Evolutionary conservation across 2,888 invertebrate genomes (phyloP).

Genomic region (Eupithecia pulchellata): DNA sequence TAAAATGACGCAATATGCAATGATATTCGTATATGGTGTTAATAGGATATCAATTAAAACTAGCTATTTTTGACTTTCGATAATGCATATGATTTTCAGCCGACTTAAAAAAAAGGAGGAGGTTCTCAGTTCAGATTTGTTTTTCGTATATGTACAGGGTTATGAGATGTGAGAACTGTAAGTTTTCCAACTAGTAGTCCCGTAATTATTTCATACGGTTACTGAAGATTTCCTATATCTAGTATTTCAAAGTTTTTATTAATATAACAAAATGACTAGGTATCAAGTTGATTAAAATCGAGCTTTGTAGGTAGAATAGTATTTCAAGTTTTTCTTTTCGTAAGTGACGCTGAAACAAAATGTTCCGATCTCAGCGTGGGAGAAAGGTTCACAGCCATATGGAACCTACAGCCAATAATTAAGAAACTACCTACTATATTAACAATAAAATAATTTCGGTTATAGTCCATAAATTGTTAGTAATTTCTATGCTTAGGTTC

Average conservation of each 20-base stretch:
- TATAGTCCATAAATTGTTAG: no score
- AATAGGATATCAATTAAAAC: neutral
- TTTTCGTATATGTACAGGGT: no score
- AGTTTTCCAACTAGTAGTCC: neutral
- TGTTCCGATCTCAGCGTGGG: neutral
- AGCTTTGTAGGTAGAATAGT: neutral
- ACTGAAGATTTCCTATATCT: no score
- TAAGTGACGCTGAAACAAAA: neutral
- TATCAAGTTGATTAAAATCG: neutral
- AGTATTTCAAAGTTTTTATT: no score
- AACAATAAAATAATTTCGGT: no score
- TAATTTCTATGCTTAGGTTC: no score
- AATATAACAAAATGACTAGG: no score
- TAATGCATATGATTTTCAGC: neutral
- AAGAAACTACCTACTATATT: no score
- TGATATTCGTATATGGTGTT: neutral
- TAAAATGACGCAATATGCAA: constrained; percentile 9
- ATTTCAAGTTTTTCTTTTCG: neutral
- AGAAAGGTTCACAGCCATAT: neutral
- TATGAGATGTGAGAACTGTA: no score
- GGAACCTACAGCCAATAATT: no score
- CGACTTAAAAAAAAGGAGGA: neutral
- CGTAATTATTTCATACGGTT: no score
- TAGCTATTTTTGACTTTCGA: neutral
- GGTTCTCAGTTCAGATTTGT: neutral